These are phyloP conservation scores for Habroteleia sp. DNA, from an alignment of 2,888 invertebrate species.

Conservation along the genomic window DNA sequence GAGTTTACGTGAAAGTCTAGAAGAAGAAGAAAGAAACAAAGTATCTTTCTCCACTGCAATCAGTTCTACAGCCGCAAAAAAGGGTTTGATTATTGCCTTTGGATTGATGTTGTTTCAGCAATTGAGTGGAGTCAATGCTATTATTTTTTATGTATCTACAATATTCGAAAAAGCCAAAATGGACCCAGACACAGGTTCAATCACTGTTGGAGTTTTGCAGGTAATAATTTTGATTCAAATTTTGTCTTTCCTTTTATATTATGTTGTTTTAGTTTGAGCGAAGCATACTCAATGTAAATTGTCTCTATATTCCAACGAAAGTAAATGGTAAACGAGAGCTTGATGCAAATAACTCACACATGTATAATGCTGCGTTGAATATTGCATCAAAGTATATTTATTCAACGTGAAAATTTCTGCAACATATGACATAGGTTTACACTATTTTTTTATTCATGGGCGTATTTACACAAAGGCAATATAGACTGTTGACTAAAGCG, in stretches of 20 bases:
- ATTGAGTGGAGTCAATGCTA: conserved; percentile 90
- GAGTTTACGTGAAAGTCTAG: conserved; percentile 83
- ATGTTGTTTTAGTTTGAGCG: too few species aligned
- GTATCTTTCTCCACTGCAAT: conserved; percentile 84
- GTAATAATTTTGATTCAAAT: conserved; percentile 22
- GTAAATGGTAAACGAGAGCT: conserved; percentile 16
- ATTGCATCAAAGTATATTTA: conserved; percentile 28
- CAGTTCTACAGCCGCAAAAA: conserved; percentile 84
- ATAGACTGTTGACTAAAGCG: too few species aligned
- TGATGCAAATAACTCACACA: not conserved
- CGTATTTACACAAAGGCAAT: conserved; percentile 14
- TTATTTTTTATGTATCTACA: conserved; percentile 88
- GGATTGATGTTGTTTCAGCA: conserved; percentile 95
- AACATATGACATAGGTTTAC: conserved; percentile 9
- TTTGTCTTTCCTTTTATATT: too few species aligned
- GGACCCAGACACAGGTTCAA: conserved; percentile 85
- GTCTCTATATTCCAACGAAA: conserved; percentile 10
- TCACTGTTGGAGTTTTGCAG: conserved; percentile 92
- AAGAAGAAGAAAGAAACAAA: conserved; percentile 82
- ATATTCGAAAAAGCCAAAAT: conserved; percentile 89
- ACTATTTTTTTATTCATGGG: conserved; percentile 9
- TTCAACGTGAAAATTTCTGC: conserved; percentile 22
- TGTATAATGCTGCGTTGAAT: too few species aligned
- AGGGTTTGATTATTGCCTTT: conserved; percentile 87
- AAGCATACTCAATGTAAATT: conserved; percentile 9